phyloP scores from a whole-genome alignment of 2,888 invertebrate species.

The Listrodromus nycthemerus region DNA sequence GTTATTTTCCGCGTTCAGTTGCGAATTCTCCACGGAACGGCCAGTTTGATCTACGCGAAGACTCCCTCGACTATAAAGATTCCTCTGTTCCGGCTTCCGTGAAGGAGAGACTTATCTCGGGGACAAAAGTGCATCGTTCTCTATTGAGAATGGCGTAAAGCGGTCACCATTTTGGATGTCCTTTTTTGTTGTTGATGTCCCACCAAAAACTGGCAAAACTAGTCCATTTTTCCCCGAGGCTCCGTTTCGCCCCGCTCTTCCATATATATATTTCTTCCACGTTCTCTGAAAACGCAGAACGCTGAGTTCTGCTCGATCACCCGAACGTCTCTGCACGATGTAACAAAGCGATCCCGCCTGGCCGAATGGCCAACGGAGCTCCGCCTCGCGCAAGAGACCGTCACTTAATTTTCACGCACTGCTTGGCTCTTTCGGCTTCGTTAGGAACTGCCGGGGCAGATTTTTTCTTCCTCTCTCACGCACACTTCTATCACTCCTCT shows the following conservation, averaged over 20 bases:
- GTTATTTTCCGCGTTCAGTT: constrained; percentile 13
- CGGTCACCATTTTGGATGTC: not conserved
- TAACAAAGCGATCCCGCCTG: constrained; percentile 45
- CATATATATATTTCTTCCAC: constrained; percentile 19
- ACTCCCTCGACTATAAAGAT: not conserved
- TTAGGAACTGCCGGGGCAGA: constrained; percentile 38
- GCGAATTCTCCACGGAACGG: constrained; percentile 20
- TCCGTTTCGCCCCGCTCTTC: not conserved
- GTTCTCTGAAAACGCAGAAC: constrained; percentile 42
- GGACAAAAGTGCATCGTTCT: not conserved
- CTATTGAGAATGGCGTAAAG: not conserved
- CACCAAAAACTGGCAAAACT: not conserved
- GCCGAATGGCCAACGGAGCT: constrained; percentile 16
- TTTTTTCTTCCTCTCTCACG: constrained; percentile 4
- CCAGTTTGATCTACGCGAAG: constrained; percentile 22
- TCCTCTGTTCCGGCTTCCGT: constrained; percentile 6
- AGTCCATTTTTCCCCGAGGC: not conserved
- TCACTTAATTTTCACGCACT: constrained; percentile 59
- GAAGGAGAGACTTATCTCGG: not conserved
- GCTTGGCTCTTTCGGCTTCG: constrained; percentile 49
- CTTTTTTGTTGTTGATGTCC: not conserved
- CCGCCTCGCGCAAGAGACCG: constrained; percentile 23
- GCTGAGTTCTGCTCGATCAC: constrained; percentile 53
- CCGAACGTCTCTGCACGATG: constrained; percentile 37
- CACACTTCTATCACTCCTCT: not conserved